Evolutionary conservation across 2,113 vertebrate species (phyloP).

Genomic region (Daboia siamensis): DNA sequence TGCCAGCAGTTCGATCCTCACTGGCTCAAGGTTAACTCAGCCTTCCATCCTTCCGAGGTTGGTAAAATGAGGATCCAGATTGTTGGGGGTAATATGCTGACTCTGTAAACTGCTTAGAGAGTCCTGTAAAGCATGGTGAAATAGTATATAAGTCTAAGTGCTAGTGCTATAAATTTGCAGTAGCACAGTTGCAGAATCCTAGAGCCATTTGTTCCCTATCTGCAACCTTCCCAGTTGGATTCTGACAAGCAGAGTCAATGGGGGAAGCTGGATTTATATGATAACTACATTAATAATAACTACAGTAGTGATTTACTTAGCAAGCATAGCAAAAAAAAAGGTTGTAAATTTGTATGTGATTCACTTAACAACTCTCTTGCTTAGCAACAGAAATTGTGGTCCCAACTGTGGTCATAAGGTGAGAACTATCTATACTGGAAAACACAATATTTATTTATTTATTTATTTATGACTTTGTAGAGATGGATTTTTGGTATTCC

Average conservation of each 20-base stretch:
- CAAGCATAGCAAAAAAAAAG: too few relatives aligned
- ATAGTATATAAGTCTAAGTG: neutral
- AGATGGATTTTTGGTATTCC: neutral
- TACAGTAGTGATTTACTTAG: too few relatives aligned
- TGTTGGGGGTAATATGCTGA: neutral
- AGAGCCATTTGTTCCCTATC: too few relatives aligned
- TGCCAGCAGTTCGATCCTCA: neutral
- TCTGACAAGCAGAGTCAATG: too few relatives aligned
- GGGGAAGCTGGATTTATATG: too few relatives aligned
- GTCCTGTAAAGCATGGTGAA: neutral
- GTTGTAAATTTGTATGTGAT: too few relatives aligned
- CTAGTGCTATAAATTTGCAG: neutral
- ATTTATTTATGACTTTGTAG: neutral
- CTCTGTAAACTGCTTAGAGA: neutral
- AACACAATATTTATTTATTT: neutral
- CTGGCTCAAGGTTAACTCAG: neutral
- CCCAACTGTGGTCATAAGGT: neutral
- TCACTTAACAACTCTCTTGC: too few relatives aligned
- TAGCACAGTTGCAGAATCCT: too few relatives aligned
- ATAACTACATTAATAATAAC: neutral
- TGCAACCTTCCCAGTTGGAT: too few relatives aligned
- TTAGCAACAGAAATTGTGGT: neutral
- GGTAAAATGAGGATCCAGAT: neutral
- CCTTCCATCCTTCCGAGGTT: neutral
- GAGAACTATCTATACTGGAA: neutral